Evolutionary conservation across 64 coral and sea anemone species (phyloP).

Genomic region (Actinia tenebrosa): DNA sequence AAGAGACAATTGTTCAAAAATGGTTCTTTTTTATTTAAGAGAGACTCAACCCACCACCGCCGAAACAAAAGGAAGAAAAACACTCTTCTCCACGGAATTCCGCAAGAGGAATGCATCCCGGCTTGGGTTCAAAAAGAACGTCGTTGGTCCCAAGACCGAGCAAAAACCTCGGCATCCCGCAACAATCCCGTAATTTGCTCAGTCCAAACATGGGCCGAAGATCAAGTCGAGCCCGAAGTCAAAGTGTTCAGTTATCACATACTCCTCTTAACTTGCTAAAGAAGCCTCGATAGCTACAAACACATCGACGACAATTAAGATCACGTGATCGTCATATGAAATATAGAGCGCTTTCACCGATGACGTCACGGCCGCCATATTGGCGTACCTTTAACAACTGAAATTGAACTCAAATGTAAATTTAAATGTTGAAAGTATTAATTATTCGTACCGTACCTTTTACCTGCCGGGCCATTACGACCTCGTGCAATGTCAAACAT

Average conservation of each 20-base stretch:
- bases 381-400: too few relatives aligned
- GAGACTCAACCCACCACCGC: conserved; percentile 73
- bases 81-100: conserved; percentile 18
- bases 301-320: too few relatives aligned
- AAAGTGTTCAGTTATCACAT: conserved; percentile 75
- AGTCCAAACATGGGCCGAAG: conserved; percentile 39
- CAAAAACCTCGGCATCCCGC: conserved; percentile 45
- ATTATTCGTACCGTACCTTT: too few relatives aligned
- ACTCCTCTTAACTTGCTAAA: conserved; percentile 48
- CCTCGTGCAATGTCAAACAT: too few relatives aligned
- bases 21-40: conserved; percentile 27
- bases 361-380: too few relatives aligned
- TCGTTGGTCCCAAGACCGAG: conserved; percentile 66
- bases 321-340: too few relatives aligned
- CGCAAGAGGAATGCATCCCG: conserved; percentile 46
- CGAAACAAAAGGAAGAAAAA: conserved; percentile 49
- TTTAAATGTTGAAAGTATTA: too few relatives aligned
- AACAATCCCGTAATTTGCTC: conserved; percentile 10
- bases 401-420: too few relatives aligned
- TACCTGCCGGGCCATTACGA: too few relatives aligned
- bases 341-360: too few relatives aligned
- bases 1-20: neutral
- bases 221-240: conserved; percentile 69
- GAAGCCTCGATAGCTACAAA: conserved; percentile 17
- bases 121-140: conserved; percentile 53